Conservation (phyloP, 1,140 invertebrate genomes). For the Cyclina sinensis region DNA sequence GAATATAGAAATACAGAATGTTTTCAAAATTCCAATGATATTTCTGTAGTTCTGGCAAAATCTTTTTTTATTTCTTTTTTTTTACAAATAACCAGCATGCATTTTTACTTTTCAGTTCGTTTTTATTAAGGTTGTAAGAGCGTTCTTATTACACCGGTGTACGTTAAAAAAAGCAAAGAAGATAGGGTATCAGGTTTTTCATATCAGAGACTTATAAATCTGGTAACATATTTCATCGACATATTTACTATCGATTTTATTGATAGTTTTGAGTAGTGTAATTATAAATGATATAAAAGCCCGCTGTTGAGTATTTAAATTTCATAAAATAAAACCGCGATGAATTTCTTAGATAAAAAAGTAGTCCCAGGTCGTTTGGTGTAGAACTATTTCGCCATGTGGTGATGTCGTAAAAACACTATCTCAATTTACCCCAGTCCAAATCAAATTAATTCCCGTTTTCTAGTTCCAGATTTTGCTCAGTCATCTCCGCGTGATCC, state of each 20-base stretch:
- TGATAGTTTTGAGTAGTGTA: conserved; percentile 28
- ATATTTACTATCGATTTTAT: conserved; percentile 40
- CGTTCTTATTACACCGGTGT: not conserved
- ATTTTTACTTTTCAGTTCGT: too few species aligned
- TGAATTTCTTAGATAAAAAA: conserved; percentile 26
- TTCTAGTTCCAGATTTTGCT: conserved; percentile 16
- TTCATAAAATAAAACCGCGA: conserved; percentile 11
- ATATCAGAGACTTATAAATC: conserved; percentile 11
- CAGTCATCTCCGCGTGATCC: conserved; percentile 3
- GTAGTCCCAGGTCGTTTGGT: not conserved
- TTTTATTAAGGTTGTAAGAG: too few species aligned
- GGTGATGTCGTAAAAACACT: conserved; percentile 23
- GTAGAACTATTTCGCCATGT: conserved; percentile 21
- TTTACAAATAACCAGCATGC: too few species aligned
- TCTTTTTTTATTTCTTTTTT: too few species aligned
- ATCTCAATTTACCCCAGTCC: conserved; percentile 58
- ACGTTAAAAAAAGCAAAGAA: not conserved
- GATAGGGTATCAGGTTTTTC: not conserved
- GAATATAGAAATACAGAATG: too few species aligned
- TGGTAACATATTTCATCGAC: conserved; percentile 8
- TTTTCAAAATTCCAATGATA: too few species aligned
- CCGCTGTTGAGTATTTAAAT: conserved; percentile 16
- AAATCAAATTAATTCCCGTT: conserved; percentile 62
- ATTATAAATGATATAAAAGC: conserved; percentile 23
- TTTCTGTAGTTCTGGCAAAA: too few species aligned